Evolutionary conservation across 2,797 vertebrate species (phyloP), one percentile per base, ranked within the genome.

Genomic region (Synaphobranchus kaupii): DNA sequence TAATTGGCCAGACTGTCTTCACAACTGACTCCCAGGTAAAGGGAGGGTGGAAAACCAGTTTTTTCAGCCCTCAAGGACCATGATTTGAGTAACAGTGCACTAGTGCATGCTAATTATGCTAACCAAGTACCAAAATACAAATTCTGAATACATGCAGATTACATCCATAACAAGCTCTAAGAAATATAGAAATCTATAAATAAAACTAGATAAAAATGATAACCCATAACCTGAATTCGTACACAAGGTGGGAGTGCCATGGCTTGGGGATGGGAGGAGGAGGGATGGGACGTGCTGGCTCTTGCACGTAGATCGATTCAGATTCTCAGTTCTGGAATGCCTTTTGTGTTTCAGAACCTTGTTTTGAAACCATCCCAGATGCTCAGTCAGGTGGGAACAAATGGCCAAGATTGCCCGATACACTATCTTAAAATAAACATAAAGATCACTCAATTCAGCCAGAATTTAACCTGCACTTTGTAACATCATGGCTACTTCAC

Each of bases 281-380:
- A n/a, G 52, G 31, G 73, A 17, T 8, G 68, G 85, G 90, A 89
- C n/a, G n/a, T 28, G 88, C 89, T 90, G 50, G 8, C 66, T 89
- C 91, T 89, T 89, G 91, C 86, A 63, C 84, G 87, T 84, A 84
- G 71, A 76, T 91, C 82, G 47, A 89, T 84, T 73, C 47, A 78
- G 5, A 66, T 22, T 84, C 87, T 80, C 86, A 83, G 87, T 86
- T 83, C 87, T 31, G 52, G 25, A 56, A 22, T 68, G 34, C 31
- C 31, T 73, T 78, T 84, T 52, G 8, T 34, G 44, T 34, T 87
- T 52, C 52, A 44, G 83, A 39, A 84, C 60, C 28, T 60, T 60
- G 28, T 50, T 88, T 89, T 90, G 82, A 88, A 90, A 83, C 71
- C 47, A 25, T 81, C 73, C 12, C 31, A 31, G 0, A 82, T 39